Evolutionary conservation across 2,888 invertebrate species (phyloP).

Genomic region (Criorhina ranunculi): DNA sequence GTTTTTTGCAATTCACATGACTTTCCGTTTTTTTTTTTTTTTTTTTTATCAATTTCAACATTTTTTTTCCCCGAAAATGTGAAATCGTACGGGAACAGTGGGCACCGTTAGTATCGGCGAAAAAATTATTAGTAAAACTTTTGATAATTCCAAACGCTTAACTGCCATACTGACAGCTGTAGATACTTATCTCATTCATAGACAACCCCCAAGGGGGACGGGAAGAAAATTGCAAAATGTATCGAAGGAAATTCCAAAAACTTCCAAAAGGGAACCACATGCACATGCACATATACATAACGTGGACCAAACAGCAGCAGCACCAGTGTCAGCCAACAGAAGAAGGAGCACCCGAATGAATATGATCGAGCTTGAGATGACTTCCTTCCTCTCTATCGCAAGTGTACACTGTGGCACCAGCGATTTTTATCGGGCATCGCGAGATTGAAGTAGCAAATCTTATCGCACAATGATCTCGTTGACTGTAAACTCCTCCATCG

Average conservation of each 20-base stretch:
- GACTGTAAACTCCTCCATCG: slow-evolving; percentile 75
- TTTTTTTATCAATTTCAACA: slow-evolving; percentile 65
- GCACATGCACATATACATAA: slow-evolving; percentile 12
- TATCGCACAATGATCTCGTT: slow-evolving; percentile 76
- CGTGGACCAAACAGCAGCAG: slow-evolving; percentile 9
- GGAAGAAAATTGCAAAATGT: slow-evolving; percentile 53
- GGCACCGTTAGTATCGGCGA: slow-evolving; percentile 20
- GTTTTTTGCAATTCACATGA: slow-evolving; percentile 31
- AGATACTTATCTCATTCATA: slow-evolving; percentile 71
- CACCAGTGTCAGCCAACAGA: slow-evolving; percentile 17
- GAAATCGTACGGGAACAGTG: slow-evolving; percentile 37
- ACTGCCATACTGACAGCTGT: slow-evolving; percentile 60
- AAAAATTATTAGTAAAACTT: slow-evolving; percentile 67
- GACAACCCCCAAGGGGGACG: slow-evolving; percentile 18
- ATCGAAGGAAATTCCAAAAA: slow-evolving; percentile 64
- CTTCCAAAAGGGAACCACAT: slow-evolving; percentile 33
- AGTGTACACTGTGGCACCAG: slow-evolving; percentile 52
- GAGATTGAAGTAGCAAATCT: slow-evolving; percentile 76
- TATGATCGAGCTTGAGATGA: slow-evolving; percentile 50
- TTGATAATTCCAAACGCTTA: slow-evolving; percentile 41
- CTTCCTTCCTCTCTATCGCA: slow-evolving; percentile 63
- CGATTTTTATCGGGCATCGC: slow-evolving; percentile 72
- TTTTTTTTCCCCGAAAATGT: slow-evolving; percentile 43
- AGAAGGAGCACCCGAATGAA: slow-evolving; percentile 24
- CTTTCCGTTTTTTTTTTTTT: slow-evolving; percentile 3